These are phyloP conservation scores for Tachysurus fulvidraco DNA, from an alignment of 2,113 vertebrate species.

Conservation along the genomic window DNA sequence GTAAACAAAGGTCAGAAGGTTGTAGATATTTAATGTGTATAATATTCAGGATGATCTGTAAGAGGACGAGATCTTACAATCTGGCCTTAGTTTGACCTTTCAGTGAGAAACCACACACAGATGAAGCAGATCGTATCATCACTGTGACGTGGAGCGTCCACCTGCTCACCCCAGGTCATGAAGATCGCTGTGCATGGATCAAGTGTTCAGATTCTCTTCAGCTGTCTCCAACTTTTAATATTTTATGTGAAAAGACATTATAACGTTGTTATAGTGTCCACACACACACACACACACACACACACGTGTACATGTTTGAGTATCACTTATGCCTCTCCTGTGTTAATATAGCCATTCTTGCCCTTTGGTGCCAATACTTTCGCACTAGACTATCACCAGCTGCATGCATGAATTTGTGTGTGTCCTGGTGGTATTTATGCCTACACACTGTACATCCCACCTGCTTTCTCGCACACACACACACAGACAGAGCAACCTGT, in stretches of 20 bases:
- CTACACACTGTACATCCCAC: slow-evolving; percentile 13
- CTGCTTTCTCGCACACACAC: slow-evolving; percentile 18
- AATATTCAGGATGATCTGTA: too few relatives aligned
- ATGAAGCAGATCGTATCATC: background rate
- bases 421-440: slow-evolving; percentile 47
- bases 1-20: too few relatives aligned
- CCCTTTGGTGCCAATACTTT: background rate
- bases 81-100: background rate
- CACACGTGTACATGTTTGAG: background rate
- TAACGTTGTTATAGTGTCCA: background rate
- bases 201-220: background rate
- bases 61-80: background rate
- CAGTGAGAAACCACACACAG: background rate
- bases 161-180: background rate
- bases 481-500: background rate
- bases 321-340: background rate
- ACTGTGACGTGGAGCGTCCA: background rate
- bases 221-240: background rate
- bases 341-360: background rate
- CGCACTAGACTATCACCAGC: background rate
- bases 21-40: background rate
- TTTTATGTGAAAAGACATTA: background rate
- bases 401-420: slow-evolving; percentile 13
- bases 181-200: background rate
- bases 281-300: background rate